These are phyloP conservation scores for Salminus brasiliensis DNA, from an alignment of 2,113 vertebrate species.

Conservation along the genomic window DNA sequence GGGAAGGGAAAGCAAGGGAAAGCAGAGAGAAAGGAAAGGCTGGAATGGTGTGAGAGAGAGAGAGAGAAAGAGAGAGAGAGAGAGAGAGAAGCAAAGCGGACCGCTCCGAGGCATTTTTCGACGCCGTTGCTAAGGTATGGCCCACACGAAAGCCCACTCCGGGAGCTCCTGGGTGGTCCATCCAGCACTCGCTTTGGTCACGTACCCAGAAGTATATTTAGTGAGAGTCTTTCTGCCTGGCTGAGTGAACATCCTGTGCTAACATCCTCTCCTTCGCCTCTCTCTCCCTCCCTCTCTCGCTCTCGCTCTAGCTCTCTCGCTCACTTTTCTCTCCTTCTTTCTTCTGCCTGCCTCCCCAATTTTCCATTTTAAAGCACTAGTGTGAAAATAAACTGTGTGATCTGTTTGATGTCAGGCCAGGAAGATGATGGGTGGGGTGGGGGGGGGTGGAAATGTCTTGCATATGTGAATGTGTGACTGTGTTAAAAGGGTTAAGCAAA, in stretches of 20 bases:
- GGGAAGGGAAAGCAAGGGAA: constrained; percentile 9
- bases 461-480: constrained; percentile 39
- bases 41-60: constrained; percentile 66
- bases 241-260: constrained; percentile 69
- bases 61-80: too few species aligned
- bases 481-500: constrained; percentile 45
- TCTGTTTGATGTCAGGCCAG: constrained; percentile 45
- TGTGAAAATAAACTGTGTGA: constrained; percentile 42
- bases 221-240: constrained; percentile 59
- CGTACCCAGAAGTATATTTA: constrained; percentile 65
- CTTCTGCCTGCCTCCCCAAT: neutral
- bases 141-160: constrained; percentile 21
- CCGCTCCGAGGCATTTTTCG: constrained; percentile 22
- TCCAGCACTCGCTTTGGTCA: constrained; percentile 62
- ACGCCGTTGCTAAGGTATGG: constrained; percentile 40
- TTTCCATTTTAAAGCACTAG: constrained; percentile 49
- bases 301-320: constrained; percentile 7
- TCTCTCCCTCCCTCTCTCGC: constrained; percentile 18
- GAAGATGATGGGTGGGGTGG: too few species aligned
- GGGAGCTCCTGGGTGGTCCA: constrained; percentile 73
- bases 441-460: constrained; percentile 42
- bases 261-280: constrained; percentile 47
- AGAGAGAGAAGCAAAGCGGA: constrained; percentile 38
- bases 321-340: neutral
- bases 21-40: constrained; percentile 40